Evolutionary conservation across 2,113 vertebrate species (phyloP), one percentile per base, ranked within the genome.

Genomic region (Anoura caudifer): DNA sequence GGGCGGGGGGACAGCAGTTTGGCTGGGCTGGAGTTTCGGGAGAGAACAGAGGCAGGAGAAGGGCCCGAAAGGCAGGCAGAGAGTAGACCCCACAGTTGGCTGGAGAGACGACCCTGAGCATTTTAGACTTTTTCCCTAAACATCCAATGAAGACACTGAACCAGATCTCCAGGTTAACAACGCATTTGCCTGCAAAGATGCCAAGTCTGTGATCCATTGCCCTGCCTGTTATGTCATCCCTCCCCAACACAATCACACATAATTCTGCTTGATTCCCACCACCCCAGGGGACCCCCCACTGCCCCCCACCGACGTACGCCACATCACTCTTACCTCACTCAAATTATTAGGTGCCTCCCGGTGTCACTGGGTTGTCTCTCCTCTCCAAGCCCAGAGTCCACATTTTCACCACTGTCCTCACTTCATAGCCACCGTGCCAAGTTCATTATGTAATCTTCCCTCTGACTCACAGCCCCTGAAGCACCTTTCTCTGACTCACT

Each of bases 401-500:
- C 54, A 5, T 43, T 54, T 63, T 54, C 61, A 8, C 43, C 26
- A 2, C n/a, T 5, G 59, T 47, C 73, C 52, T 63, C 65, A 19
- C 59, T 41, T 91, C 67, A 47, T 3, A 47, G 41, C 87, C 50
- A 26, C 0, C 0, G 90, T 75, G 97, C 79, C 95, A 96, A 91
- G 73, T 82, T 28, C 5, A 81, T 82, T 81, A 73, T 1, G 52
- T 87, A 59, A 82, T 91, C 92, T 81, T 85, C 43, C 76, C 82
- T 84, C 88, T 92, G 95, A 94, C 88, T 94, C 92, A 95, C 31
- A 33, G 20, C 22, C 45, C 65, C 67, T n/a, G 15, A 43, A 89
- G 90, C 79, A 56, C 24, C 72, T 59, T 65, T 19, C 72, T 90
- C 87, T 93, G 96, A 87, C 77, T 94, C 89, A 92, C 70, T 94